Percentiles rank a stretch among this genome's conserved stretches.
Conservation (phyloP, 2,888 invertebrate genomes). For the Xestia ashworthii region DNA sequence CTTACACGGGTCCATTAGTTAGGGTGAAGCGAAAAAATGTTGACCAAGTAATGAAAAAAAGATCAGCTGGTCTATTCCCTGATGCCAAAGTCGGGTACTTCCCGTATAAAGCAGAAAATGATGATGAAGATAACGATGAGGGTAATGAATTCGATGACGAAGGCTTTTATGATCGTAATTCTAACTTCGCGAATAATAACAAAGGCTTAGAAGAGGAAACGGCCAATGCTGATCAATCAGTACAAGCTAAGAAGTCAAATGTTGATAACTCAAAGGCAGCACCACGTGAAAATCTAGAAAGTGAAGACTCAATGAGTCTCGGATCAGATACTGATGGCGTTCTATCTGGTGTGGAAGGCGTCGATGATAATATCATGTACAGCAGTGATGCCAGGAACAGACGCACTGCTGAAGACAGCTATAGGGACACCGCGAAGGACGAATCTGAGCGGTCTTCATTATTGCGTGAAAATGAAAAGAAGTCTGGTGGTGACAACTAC, state of each 20-base stretch:
- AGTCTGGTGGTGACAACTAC: slow-evolving; percentile 68
- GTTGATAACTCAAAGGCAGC: slow-evolving; percentile 60
- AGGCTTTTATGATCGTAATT: slow-evolving; percentile 85
- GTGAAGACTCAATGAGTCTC: slow-evolving; percentile 71
- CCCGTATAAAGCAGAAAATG: slow-evolving; percentile 82
- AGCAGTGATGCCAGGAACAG: slow-evolving; percentile 76
- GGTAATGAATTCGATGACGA: slow-evolving; percentile 88
- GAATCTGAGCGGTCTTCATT: slow-evolving; percentile 68
- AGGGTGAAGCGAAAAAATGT: slow-evolving; percentile 84
- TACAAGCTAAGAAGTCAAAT: slow-evolving; percentile 52
- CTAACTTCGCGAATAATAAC: slow-evolving; percentile 76
- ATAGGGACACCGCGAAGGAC: slow-evolving; percentile 52
- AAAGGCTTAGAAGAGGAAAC: slow-evolving; percentile 64
- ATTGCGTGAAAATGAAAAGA: slow-evolving; percentile 66
- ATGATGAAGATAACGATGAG: slow-evolving; percentile 87
- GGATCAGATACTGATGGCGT: slow-evolving; percentile 85
- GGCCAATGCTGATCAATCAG: slow-evolving; percentile 44
- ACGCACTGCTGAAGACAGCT: slow-evolving; percentile 70
- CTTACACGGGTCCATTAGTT: slow-evolving; percentile 79
- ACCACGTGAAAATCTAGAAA: slow-evolving; percentile 66
- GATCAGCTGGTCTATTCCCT: slow-evolving; percentile 77
- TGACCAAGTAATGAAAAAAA: slow-evolving; percentile 76
- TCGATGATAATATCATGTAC: slow-evolving; percentile 85
- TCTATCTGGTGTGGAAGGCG: slow-evolving; percentile 82
- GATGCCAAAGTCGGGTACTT: slow-evolving; percentile 82